Conservation (phyloP, 2,797 vertebrate species). For the Picus viridis region DNA sequence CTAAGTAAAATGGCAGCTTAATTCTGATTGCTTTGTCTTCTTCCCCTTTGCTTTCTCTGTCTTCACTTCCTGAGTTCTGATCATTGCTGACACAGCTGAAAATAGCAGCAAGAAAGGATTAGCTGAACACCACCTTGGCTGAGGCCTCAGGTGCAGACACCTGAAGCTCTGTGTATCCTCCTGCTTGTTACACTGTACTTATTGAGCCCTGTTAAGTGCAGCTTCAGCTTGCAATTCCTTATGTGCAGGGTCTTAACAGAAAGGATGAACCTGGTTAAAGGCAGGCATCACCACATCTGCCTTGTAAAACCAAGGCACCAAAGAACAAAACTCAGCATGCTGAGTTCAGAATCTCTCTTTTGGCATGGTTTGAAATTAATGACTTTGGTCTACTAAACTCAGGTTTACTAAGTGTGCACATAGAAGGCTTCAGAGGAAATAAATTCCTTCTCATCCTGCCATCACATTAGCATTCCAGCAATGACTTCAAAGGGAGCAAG, state of each 20-base stretch:
- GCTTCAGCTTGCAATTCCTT: neutral
- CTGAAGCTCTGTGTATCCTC: neutral
- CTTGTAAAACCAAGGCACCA: neutral
- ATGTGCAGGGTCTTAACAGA: neutral
- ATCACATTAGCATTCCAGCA: neutral
- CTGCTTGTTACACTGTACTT: neutral
- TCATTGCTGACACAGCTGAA: constrained; percentile 75
- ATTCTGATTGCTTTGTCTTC: constrained; percentile 66
- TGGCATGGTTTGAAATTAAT: neutral
- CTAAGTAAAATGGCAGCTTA: neutral
- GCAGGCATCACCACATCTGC: neutral
- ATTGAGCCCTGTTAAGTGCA: neutral
- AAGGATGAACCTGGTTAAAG: neutral
- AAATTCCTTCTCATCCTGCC: neutral
- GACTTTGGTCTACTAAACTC: neutral
- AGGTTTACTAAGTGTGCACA: neutral
- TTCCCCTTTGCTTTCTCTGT: constrained; percentile 73
- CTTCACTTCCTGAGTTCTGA: constrained; percentile 71
- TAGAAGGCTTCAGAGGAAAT: neutral
- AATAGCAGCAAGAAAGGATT: constrained; percentile 53
- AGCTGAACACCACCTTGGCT: neutral
- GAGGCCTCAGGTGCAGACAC: neutral
- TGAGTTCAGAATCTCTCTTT: neutral
- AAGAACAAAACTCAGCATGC: neutral
- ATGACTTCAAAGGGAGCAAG: neutral